Evolutionary conservation across 2,888 invertebrate genomes (phyloP), one percentile per base, ranked within the genome.

Genomic region (Argyresthia albistria): DNA sequence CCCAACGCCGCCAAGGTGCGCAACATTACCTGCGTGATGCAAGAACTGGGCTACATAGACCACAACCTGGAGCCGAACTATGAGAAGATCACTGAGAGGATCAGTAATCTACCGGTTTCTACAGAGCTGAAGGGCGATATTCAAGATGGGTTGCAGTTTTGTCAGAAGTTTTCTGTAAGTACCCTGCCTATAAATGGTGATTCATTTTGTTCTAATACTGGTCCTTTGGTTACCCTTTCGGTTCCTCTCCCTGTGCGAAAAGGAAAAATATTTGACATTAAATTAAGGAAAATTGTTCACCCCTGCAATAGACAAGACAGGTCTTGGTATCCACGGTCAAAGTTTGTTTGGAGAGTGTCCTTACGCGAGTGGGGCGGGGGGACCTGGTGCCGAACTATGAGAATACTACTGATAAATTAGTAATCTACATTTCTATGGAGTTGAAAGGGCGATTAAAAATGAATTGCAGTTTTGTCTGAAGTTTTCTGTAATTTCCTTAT

Each of bases 1-100:
- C 42, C 46, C 4, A 25, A 16, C 6, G 80, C 81, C 14, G 88
- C 87, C 3, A 88, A 88, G 60, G 84, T 89, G 1, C 77, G 84
- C 57, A 92, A 92, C 73, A 89, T 92, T 25, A 92, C 92, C 0
- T 92, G 92, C 68, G 91, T 92, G 42, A 92, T 92, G 91, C 92
- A 92, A 65, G 92, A 92, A 65, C 81, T 92, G 0, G 92, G 92
- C 51, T 92, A 92, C 73, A 82, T 92, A 60, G 91, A 92, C 66
- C 69, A 89, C 58, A 90, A 90, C 66, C 75, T 92, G 61, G 91
- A 92, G 62, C 92, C 92, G 0, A 91, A 92, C 73, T 92, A 89
- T 66, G 88, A 86, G 37, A 90, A 89, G 70, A 92, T 92, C 65
- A 86, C 88, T 0, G 89, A 89, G 60, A 75, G 92, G 51, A 90